Base-by-base conservation (phyloP, 2,888 invertebrate genomes). In the Hypena proboscidalis region DNA sequence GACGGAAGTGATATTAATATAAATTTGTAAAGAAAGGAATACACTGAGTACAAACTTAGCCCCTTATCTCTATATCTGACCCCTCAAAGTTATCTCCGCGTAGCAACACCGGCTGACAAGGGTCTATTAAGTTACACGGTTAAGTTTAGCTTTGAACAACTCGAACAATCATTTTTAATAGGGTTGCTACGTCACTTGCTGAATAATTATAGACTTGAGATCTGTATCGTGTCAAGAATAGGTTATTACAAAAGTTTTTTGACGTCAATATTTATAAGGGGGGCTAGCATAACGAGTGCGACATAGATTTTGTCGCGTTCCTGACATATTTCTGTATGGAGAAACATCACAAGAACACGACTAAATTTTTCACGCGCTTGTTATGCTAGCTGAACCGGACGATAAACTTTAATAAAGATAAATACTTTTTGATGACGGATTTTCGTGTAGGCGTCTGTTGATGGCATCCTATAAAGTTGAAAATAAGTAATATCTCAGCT, bases 101-200 rank as follows among this genome's bases (percentile, higher is more conserved):
- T 29, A 46, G 45, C 55, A 58, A 61, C 55, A 44, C 38, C 40
- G 34, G 34, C 58, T 63, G 66, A 65, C 63, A 65, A 55, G 63
- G 63, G 63, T 63, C 52, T 46, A 61, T 63, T 53, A 65, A 58
- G 58, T 65, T 63, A 50, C 22, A 35, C 38, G 48, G 27, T 43
- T 27, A 31, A 58, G 55, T 65, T 65, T 29, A 52, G 46, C 46
- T 40, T 33, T 42, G 30, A 37, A 65, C 55, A 42, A 52, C 44
- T 64, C 39, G 30, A 58, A 47, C 50, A 59, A 56, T 53, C 44
- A 57, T 64, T 63, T 65, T 58, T 58, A 65, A 65, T 63, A 55
- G 43, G 45, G 58, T 58, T 52, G 47, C 32, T 52, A 49, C 32
- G 51, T 61, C 51, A 17, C 33, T 46, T 23, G 46, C 32, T 44